A percentile compares a stretch with the other conserved stretches of the same genome.
phyloP scores from a whole-genome alignment of 2,888 invertebrate genomes.

The Leptinotarsa rubiginosa region DNA sequence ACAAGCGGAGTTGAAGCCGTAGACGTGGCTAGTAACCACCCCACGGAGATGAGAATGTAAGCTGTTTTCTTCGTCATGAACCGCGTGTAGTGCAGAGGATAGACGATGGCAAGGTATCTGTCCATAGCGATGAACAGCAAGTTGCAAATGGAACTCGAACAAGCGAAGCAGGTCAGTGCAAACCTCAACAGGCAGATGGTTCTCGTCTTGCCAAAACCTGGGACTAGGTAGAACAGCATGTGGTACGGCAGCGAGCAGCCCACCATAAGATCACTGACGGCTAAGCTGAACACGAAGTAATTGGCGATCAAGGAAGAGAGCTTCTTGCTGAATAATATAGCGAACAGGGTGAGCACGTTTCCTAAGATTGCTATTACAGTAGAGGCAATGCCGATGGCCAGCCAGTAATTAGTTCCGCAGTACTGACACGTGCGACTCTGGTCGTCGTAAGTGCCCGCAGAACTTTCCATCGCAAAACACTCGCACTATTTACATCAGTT shows the following conservation, averaged over 20 bases:
- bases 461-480: slow-evolving; percentile 23
- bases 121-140: slow-evolving; percentile 83
- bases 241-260: slow-evolving; percentile 84
- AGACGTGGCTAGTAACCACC: slow-evolving; percentile 76
- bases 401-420: slow-evolving; percentile 41
- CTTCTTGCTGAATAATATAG: slow-evolving; percentile 77
- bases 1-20: slow-evolving; percentile 79
- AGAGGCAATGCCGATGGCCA: slow-evolving; percentile 29
- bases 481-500: slow-evolving; percentile 4
- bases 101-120: slow-evolving; percentile 82
- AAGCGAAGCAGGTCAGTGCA: slow-evolving; percentile 80
- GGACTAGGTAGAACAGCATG: slow-evolving; percentile 78
- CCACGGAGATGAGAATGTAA: slow-evolving; percentile 72
- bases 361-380: slow-evolving; percentile 63
- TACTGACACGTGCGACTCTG: slow-evolving; percentile 27
- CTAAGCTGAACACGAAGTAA: slow-evolving; percentile 82
- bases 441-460: not conserved
- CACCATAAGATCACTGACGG: slow-evolving; percentile 82
- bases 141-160: slow-evolving; percentile 83
- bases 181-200: slow-evolving; percentile 78
- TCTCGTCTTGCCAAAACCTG: slow-evolving; percentile 71
- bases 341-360: slow-evolving; percentile 81
- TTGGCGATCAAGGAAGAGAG: slow-evolving; percentile 80
- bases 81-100: slow-evolving; percentile 82
- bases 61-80: slow-evolving; percentile 80